phyloP scores from a whole-genome alignment of 2,797 vertebrate species.

The Bufotes viridis region DNA sequence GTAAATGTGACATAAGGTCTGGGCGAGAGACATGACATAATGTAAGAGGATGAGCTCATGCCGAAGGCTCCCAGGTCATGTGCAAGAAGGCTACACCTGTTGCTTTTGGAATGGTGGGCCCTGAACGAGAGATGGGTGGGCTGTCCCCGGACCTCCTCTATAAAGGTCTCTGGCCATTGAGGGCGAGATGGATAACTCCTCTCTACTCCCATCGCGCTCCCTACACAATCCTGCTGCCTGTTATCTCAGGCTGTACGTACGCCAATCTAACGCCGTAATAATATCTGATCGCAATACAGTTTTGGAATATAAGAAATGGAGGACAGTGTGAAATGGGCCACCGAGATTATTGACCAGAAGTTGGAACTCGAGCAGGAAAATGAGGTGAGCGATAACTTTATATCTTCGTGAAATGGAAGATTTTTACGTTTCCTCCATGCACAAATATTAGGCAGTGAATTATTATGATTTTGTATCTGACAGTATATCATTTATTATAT shows the following conservation, averaged over 20 bases:
- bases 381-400: constrained; percentile 70
- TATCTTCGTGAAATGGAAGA: neutral
- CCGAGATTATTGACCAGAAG: constrained; percentile 73
- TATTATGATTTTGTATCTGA: neutral
- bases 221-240: neutral
- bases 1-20: constrained; percentile 72
- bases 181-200: constrained; percentile 17
- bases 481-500: neutral
- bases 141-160: constrained; percentile 59
- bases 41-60: constrained; percentile 77
- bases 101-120: constrained; percentile 62
- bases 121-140: constrained; percentile 66
- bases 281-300: neutral
- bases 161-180: constrained; percentile 27
- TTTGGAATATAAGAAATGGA: constrained; percentile 66
- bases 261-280: neutral
- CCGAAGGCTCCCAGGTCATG: constrained; percentile 73
- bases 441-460: neutral
- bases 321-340: constrained; percentile 69
- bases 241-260: neutral
- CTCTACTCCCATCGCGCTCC: neutral
- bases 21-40: constrained; percentile 70
- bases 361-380: constrained; percentile 70
- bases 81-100: constrained; percentile 71
- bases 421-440: neutral